Conservation (phyloP, 2,113 vertebrate species). For the Eudorcas thomsonii region DNA sequence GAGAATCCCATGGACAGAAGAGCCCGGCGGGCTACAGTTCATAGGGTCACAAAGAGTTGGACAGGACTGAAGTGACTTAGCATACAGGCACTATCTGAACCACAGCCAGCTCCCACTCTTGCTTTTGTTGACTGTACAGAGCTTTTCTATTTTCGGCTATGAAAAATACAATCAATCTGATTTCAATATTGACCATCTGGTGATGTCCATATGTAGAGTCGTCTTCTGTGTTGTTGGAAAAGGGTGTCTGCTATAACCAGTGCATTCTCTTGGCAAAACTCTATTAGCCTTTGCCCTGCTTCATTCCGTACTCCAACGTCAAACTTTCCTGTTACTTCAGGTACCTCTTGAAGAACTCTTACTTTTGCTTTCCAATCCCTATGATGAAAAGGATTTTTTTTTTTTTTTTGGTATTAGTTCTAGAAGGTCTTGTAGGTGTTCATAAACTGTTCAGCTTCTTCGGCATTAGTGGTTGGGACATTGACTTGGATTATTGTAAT, state of each 20-base stretch:
- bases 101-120: background rate
- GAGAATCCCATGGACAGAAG: background rate
- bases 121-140: background rate
- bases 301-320: background rate
- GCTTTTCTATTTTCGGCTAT: background rate
- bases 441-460: background rate
- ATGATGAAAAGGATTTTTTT: background rate
- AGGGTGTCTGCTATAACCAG: background rate
- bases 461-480: background rate
- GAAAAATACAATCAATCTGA: background rate
- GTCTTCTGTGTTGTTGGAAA: background rate
- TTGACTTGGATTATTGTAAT: background rate
- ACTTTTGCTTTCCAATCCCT: background rate
- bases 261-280: background rate
- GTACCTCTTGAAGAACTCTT: background rate
- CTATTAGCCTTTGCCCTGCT: background rate
- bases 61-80: background rate
- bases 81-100: background rate
- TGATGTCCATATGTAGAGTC: background rate
- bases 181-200: background rate
- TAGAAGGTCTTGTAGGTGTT: background rate
- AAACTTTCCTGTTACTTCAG: background rate
- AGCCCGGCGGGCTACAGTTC: background rate
- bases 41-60: fast-evolving
- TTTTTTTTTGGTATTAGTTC: background rate